Evolutionary conservation across 64 coral and sea anemone species (phyloP).

Genomic region (Montipora cactus): DNA sequence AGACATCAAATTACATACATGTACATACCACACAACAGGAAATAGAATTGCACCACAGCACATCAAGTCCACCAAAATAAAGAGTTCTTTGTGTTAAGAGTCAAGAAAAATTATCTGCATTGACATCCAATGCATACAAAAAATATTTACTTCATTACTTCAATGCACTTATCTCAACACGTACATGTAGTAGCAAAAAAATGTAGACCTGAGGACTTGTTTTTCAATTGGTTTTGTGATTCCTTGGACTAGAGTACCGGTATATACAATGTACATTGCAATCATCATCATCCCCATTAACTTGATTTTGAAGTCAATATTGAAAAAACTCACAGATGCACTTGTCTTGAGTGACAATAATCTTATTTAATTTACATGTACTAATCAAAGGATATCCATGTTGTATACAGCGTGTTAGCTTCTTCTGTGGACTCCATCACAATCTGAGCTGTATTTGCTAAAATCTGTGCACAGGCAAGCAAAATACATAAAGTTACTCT

Average conservation of each 20-base stretch:
- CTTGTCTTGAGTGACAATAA: not conserved
- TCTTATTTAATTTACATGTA: not conserved
- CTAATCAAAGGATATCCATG: conserved; percentile 96
- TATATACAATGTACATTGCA: no score
- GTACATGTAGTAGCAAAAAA: no score
- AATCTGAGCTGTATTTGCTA: conserved; percentile 97
- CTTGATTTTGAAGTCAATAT: no score
- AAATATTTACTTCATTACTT: no score
- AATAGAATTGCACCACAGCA: conserved; percentile 99
- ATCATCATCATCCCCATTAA: no score
- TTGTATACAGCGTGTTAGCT: conserved; percentile 87
- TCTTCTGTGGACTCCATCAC: conserved; percentile 99
- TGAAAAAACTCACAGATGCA: not conserved
- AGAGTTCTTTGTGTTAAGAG: conserved; percentile 88
- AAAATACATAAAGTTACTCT: not conserved
- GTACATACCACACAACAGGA: conserved; percentile 92
- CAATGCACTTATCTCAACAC: no score
- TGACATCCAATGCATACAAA: not conserved
- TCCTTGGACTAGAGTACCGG: no score
- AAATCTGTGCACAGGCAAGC: conserved; percentile 65
- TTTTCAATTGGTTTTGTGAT: no score
- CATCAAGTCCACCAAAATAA: conserved; percentile 89
- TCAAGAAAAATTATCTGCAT: conserved; percentile 63
- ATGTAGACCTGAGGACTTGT: no score
- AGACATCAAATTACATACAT: no score